A percentile compares a stretch with the other conserved stretches of the same genome.
These are phyloP conservation scores for Syngnathus scovelli DNA, from an alignment of 2,113 vertebrate species.

Conservation along the genomic window DNA sequence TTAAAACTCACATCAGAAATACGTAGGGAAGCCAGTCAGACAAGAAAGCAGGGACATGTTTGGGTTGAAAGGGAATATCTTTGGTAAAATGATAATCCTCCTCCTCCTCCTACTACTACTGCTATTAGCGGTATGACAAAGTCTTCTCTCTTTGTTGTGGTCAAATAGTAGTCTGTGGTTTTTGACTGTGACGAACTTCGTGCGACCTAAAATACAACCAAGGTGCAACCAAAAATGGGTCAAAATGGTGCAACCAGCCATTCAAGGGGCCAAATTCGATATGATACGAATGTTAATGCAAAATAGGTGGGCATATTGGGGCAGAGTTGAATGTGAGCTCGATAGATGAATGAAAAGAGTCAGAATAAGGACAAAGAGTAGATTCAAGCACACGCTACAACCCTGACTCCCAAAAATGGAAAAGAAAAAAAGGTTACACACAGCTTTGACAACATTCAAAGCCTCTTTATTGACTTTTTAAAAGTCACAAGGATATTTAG, in stretches of 20 bases:
- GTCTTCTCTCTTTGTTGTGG: not conserved
- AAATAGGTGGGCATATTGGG: too few relatives aligned
- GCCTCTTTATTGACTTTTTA: not conserved
- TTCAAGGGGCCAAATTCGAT: too few relatives aligned
- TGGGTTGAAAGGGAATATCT: not conserved
- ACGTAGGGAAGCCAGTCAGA: slow-evolving; percentile 39
- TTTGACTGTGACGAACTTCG: too few relatives aligned
- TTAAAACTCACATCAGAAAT: slow-evolving; percentile 45
- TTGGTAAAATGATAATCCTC: too few relatives aligned
- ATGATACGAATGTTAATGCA: too few relatives aligned
- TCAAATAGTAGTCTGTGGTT: not conserved
- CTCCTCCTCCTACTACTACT: too few relatives aligned
- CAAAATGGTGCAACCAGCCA: too few relatives aligned
- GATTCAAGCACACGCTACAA: not conserved
- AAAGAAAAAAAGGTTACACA: not conserved
- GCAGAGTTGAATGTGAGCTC: not conserved
- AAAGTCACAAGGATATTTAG: not conserved
- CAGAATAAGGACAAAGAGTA: too few relatives aligned
- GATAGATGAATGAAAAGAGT: too few relatives aligned
- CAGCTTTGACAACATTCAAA: not conserved
- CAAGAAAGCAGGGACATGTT: slow-evolving; percentile 16
- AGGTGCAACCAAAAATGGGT: too few relatives aligned
- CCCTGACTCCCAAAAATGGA: not conserved
- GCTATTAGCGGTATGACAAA: not conserved
- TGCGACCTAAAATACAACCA: too few relatives aligned